Base-by-base conservation (phyloP, 2,888 invertebrate species). In the Megaustenia siamemsis region DNA sequence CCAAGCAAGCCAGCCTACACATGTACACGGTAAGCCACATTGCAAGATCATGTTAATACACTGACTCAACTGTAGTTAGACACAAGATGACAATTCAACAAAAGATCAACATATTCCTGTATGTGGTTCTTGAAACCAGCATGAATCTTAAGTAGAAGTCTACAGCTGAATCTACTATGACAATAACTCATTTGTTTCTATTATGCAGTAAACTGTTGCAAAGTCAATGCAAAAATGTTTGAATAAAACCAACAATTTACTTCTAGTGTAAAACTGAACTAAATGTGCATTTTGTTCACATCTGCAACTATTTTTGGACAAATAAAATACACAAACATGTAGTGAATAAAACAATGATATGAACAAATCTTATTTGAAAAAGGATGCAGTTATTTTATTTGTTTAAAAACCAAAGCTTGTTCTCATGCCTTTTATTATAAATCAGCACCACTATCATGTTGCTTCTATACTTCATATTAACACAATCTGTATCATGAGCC, bases 1-100 rank as follows among this genome's bases (percentile, higher is more conserved):
- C 24, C 71, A 71, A 43, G 71, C 71, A 40, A 43, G 71, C 43
- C 43, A 71, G 43, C 43, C 28, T n/a, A 43, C n/a, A 63, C 60
- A 60, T 3, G 21, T 4, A 71, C n/a, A 43, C 71, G 45, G n/a
- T 10, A 71, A 40, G 43, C 43, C 40, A 71, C n/a, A 40, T n/a
- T 40, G n/a, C 8, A n/a, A 71, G 43, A n/a, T 43, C 35, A 43
- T 71, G n/a, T 71, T 0, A 71, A n/a, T 21, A 40, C 38, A 38
- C 5, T 24, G 28, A 40, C 4, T 5, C n/a, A 69, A 63, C 12
- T 3, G 38, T 5, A 10, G 4, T 38, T 15, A 35, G 63, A 63
- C 6, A 63, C 24, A 40, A 21, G 5, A 38, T 69, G 21, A 53
- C 10, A 53, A 21, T 38, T 40, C 69, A 38, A 69, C 24, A 68